These are phyloP conservation scores for Forbesichthys agassizii DNA, from an alignment of 2,113 vertebrate genomes.

Conservation along the genomic window DNA sequence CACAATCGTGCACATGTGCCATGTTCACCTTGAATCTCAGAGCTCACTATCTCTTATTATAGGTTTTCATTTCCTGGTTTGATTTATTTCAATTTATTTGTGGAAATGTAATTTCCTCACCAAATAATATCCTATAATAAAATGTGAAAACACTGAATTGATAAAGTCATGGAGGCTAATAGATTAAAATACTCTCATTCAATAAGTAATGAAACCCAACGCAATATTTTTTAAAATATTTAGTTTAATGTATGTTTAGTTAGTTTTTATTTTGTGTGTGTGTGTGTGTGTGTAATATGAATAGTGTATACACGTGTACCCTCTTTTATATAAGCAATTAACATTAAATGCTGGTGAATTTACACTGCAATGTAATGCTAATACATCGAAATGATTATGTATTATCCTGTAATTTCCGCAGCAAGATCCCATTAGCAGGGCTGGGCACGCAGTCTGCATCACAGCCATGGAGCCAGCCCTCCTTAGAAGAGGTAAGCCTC, in stretches of 20 bases:
- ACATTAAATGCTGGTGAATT: too few species aligned
- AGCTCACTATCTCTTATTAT: background rate
- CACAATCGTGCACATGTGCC: background rate
- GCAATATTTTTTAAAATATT: too few species aligned
- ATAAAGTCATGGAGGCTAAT: too few species aligned
- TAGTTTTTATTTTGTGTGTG: background rate
- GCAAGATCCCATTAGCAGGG: too few species aligned
- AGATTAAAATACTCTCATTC: too few species aligned
- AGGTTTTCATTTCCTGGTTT: constrained; percentile 1
- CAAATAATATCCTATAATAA: background rate
- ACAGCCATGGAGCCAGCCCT: constrained; percentile 21
- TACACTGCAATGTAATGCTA: too few species aligned
- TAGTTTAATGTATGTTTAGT: too few species aligned
- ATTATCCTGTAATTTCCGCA: too few species aligned
- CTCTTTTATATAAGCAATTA: too few species aligned
- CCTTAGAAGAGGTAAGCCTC: background rate
- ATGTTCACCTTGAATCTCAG: background rate
- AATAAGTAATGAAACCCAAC: too few species aligned
- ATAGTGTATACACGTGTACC: background rate
- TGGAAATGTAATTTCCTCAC: background rate
- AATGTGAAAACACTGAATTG: background rate
- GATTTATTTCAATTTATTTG: background rate
- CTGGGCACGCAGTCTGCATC: too few species aligned
- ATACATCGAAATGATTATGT: too few species aligned
- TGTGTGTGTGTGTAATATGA: background rate